Percentiles rank a stretch among this genome's conserved stretches.
These are phyloP conservation scores for Promerops cafer DNA, from an alignment of 2,113 vertebrate genomes.

Conservation along the genomic window DNA sequence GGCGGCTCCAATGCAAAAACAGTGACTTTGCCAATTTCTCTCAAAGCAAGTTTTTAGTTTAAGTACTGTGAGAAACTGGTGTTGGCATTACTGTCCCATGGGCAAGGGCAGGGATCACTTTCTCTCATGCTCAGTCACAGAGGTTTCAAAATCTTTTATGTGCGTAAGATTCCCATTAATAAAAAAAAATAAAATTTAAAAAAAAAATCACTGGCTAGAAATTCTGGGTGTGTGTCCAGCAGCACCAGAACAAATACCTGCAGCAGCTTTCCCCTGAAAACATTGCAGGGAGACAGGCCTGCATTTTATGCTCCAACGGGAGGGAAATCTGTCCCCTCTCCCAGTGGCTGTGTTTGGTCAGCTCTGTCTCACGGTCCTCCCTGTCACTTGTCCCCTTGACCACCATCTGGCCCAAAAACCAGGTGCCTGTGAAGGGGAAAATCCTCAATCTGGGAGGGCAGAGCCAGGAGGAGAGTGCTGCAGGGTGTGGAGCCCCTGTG, in stretches of 20 bases:
- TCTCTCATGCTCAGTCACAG: not conserved
- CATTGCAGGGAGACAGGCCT: not conserved
- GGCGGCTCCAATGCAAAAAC: not conserved
- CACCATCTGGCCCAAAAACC: not conserved
- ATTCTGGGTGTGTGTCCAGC: not conserved
- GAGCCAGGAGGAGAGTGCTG: not conserved
- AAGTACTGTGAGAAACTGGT: not conserved
- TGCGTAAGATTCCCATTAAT: not conserved
- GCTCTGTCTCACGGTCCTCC: not conserved
- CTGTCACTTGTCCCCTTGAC: not conserved
- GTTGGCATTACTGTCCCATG: not conserved
- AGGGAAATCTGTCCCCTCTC: not conserved
- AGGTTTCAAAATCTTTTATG: not conserved
- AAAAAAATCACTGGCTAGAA: not conserved
- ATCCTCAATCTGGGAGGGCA: not conserved
- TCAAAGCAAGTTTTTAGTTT: not conserved
- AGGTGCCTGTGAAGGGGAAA: not conserved
- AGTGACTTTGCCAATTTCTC: not conserved
- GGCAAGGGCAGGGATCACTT: not conserved
- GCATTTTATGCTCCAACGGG: not conserved
- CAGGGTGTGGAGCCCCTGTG: rapidly evolving
- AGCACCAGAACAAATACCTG: not conserved
- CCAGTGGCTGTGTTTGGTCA: rapidly evolving
- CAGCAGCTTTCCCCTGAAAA: not conserved
- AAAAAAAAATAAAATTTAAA: not conserved